Conservation (phyloP, 2,113 vertebrate genomes). For the Myrmecophaga tridactyla region DNA sequence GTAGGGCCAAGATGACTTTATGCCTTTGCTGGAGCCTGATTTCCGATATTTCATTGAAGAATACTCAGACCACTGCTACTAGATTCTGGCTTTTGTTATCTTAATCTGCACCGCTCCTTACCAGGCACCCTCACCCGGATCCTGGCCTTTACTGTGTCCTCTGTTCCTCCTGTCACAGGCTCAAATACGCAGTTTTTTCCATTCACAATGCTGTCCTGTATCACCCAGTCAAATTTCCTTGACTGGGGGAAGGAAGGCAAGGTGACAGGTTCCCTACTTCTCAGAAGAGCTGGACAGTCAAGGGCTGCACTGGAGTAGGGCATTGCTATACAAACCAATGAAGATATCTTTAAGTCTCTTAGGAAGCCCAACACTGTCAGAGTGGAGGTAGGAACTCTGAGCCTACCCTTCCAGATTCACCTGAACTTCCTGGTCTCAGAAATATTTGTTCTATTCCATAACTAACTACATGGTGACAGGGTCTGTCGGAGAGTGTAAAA, state of each 20-base stretch:
- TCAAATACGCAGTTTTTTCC: background rate
- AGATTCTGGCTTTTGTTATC: conserved; percentile 25
- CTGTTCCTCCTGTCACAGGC: background rate
- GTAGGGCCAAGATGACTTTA: background rate
- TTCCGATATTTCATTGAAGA: conserved; percentile 22
- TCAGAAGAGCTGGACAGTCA: background rate
- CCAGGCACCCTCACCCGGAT: background rate
- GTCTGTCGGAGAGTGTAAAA: background rate
- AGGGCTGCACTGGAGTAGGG: background rate
- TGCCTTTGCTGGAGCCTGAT: background rate
- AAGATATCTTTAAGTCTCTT: background rate
- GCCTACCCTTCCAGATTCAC: background rate
- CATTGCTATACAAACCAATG: background rate
- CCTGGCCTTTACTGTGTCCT: background rate
- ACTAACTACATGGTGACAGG: background rate
- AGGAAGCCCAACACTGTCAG: background rate
- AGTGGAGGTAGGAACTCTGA: conserved; percentile 14
- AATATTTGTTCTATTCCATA: conserved; percentile 35
- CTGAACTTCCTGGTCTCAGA: background rate
- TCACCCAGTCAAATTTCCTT: conserved; percentile 21
- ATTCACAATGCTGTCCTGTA: background rate
- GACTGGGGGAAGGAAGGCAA: conserved; percentile 24
- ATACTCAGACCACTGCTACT: conserved; percentile 28
- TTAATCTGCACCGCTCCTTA: conserved; percentile 34
- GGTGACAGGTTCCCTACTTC: background rate